Conservation (phyloP, 1,140 invertebrate species). For the Drosophila neocordata region DNA sequence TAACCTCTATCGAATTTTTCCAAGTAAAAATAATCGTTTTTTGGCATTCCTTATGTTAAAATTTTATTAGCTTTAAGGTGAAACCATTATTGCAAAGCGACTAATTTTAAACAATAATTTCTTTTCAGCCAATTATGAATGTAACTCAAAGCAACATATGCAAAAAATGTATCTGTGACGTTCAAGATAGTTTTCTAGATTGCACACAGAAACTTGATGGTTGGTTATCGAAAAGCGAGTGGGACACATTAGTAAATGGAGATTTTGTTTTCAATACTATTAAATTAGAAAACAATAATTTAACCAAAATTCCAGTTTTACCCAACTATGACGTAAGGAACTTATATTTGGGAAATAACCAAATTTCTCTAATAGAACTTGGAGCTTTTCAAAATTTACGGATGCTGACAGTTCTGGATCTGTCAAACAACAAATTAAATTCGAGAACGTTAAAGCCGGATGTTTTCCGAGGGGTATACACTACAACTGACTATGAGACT, state of each 20-base stretch:
- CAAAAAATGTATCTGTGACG: constrained; percentile 66
- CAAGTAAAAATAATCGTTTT: no score
- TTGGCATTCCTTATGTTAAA: no score
- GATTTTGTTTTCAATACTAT: constrained; percentile 78
- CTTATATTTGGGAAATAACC: constrained; percentile 84
- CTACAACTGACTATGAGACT: constrained; percentile 85
- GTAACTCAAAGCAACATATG: constrained; percentile 66
- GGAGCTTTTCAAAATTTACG: constrained; percentile 86
- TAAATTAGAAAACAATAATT: constrained; percentile 69
- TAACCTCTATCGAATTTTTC: no score
- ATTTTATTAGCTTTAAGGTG: no score
- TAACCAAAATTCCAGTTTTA: constrained; percentile 62
- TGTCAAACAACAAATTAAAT: constrained; percentile 88
- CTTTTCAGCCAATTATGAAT: neutral
- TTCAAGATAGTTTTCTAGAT: constrained; percentile 58
- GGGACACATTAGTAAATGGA: constrained; percentile 79
- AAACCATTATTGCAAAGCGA: no score
- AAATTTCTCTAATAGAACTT: constrained; percentile 85
- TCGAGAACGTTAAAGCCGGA: constrained; percentile 85
- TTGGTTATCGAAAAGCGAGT: constrained; percentile 74
- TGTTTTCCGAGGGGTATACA: constrained; percentile 87
- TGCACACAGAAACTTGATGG: constrained; percentile 64
- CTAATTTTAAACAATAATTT: no score
- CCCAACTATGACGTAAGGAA: constrained; percentile 82
- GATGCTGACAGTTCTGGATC: constrained; percentile 86